Base-by-base conservation (phyloP, 2,113 vertebrate genomes). In the Rattus rattus region DNA sequence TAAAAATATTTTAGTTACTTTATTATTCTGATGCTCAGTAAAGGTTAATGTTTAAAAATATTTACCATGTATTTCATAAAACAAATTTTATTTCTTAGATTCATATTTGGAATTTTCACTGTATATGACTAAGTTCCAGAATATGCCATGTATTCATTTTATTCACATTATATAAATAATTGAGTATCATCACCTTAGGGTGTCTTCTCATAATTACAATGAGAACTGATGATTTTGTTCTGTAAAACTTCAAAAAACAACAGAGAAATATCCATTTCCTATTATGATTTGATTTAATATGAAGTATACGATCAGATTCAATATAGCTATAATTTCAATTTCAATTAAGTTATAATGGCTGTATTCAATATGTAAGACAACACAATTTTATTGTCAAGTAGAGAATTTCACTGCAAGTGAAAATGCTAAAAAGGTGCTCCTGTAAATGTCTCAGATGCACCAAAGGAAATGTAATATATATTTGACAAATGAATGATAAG, bases 281-380 rank as follows among this genome's bases (percentile, higher is more conserved):
- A 65, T 36, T 63, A 52, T 56, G 83, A 70, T 81, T 79, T 94
- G 22, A 92, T 87, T 92, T 77, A 91, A 73, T 67, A 88, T 88
- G 6, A 84, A 92, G 14, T 49, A 86, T 90, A 73, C 16, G 14
- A 52, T 73, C 26, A 79, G 88, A 90, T 67, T 88, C 47, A 91
- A 47, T 87, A 81, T 76, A 77, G 24, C 16, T 61, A 11, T 79
- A 88, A 85, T 94, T 94, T 22, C 77, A 77, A 61, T 86, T 92
- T 90, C 19, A 86, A 86, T 80, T 94, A 93, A 79, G 39, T 88
- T 94, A 75, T 77, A 77, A 86, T 72, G 54, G 10, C 20, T 79
- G 13, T 59, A 2, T 69, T 79, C 33, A 90, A 24, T 87, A 92
- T 52, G 54, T 79, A 88, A 67, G 4, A 36, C 10, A 79, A 77